Evolutionary conservation across 1,140 invertebrate species (phyloP).

Genomic region (Grapholita molesta): DNA sequence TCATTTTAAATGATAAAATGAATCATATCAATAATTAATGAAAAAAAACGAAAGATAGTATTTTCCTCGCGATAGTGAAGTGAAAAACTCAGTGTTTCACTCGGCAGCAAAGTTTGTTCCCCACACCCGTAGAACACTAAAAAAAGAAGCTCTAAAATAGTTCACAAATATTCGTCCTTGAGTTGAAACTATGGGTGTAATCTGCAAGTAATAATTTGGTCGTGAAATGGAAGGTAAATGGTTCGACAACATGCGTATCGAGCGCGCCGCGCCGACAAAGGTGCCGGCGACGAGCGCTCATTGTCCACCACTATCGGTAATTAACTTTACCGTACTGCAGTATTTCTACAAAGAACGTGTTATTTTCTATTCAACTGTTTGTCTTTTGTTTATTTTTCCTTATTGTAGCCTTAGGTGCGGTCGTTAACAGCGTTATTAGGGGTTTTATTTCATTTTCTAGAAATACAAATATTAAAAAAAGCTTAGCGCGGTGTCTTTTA

Average conservation of each 20-base stretch:
- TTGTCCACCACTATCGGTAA: slow-evolving; percentile 28
- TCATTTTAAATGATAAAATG: no score
- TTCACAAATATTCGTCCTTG: slow-evolving; percentile 21
- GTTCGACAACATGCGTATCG: slow-evolving; percentile 45
- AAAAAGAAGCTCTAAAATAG: no score
- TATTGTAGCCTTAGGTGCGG: background rate
- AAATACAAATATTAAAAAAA: background rate
- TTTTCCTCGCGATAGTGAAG: no score
- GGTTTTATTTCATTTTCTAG: background rate
- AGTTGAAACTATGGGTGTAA: slow-evolving; percentile 24
- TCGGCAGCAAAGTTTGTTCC: no score
- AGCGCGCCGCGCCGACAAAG: slow-evolving; percentile 59
- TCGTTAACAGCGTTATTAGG: background rate
- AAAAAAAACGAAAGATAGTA: no score
- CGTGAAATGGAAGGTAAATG: slow-evolving; percentile 58
- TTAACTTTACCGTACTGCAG: slow-evolving; percentile 29
- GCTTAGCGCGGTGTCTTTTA: background rate
- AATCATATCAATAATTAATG: no score
- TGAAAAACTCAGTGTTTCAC: no score
- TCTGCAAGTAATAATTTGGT: slow-evolving; percentile 48
- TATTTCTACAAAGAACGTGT: slow-evolving; percentile 18
- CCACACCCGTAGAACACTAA: no score
- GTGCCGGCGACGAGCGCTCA: slow-evolving; percentile 32
- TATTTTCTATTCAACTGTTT: slow-evolving; percentile 16
- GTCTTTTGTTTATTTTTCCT: background rate